Conservation (phyloP, 2,113 vertebrate species). For the Pomatostomus ruficeps region DNA sequence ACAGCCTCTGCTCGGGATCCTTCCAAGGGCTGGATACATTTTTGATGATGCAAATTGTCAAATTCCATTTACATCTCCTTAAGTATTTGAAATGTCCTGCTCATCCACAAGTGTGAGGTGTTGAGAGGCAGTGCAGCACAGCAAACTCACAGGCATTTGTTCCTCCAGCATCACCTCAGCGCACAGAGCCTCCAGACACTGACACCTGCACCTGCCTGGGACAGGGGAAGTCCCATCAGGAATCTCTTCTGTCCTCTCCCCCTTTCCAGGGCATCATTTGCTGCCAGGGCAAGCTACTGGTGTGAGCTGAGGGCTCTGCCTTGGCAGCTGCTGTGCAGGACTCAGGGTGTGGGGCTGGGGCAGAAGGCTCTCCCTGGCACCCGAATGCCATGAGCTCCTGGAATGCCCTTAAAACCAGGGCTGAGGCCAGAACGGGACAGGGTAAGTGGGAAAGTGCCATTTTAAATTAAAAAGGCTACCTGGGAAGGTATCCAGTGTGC, state of each 20-base stretch:
- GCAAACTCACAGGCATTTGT: not conserved
- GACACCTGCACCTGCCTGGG: not conserved
- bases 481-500: not conserved
- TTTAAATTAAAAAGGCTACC: not conserved
- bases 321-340: not conserved
- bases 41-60: not conserved
- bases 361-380: not conserved
- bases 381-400: accelerated
- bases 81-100: not conserved
- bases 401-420: not conserved
- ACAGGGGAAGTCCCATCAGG: not conserved
- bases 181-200: not conserved
- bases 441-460: not conserved
- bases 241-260: not conserved
- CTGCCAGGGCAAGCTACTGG: not conserved
- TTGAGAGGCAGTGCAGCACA: not conserved
- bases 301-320: not conserved
- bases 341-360: accelerated
- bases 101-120: not conserved
- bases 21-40: not conserved
- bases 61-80: not conserved
- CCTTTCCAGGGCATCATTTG: not conserved
- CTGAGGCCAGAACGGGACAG: not conserved
- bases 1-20: accelerated
- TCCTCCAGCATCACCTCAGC: not conserved